These are phyloP conservation scores for Laodelphax striatellus DNA, from an alignment of 1,140 invertebrate species.

Conservation along the genomic window DNA sequence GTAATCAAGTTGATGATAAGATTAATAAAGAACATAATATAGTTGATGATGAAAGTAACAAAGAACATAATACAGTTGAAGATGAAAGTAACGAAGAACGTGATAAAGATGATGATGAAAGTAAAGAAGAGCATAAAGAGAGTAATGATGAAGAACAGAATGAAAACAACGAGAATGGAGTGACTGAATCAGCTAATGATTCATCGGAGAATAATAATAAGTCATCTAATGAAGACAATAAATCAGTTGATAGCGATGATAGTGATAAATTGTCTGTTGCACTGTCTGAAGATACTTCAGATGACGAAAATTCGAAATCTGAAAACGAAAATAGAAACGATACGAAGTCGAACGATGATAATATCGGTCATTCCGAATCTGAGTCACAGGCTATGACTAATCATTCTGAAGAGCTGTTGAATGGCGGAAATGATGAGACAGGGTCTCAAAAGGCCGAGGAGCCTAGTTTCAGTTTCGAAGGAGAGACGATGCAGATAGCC, in stretches of 20 bases:
- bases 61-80: neutral
- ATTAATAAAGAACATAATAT: neutral
- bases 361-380: too few species aligned
- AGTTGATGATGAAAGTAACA: neutral
- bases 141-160: neutral
- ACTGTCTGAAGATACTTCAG: conserved; percentile 10
- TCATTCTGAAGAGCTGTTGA: neutral
- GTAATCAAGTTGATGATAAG: neutral
- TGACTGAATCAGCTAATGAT: neutral
- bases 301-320: neutral
- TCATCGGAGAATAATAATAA: neutral
- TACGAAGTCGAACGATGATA: neutral
- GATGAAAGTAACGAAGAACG: neutral
- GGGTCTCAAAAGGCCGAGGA: neutral
- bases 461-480: neutral
- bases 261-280: conserved; percentile 43
- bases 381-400: too few species aligned
- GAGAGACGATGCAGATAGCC: conserved; percentile 36
- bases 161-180: conserved; percentile 19
- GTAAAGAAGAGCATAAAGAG: neutral
- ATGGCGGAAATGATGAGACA: neutral
- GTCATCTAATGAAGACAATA: conserved; percentile 12
- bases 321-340: conserved; percentile 21
- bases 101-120: conserved; percentile 2
- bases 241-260: conserved; percentile 41